Conservation (phyloP, 2,113 vertebrate species). For the Odontophorus gujanensis region DNA sequence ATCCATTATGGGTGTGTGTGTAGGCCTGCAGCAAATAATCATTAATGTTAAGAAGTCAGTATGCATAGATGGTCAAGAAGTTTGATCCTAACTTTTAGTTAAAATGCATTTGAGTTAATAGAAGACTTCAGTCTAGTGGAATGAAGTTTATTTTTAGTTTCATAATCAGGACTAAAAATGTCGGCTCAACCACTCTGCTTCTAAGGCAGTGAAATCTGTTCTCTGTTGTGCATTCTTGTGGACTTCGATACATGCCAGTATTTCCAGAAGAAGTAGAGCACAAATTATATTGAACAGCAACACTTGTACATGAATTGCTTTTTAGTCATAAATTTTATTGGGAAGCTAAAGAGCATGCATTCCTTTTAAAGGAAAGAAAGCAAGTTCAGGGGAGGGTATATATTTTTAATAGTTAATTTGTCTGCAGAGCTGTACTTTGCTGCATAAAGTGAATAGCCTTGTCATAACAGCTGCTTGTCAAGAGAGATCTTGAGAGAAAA, state of each 20-base stretch:
- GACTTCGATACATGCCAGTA: neutral
- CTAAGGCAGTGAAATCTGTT: neutral
- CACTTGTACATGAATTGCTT: slow-evolving; percentile 5
- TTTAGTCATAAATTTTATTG: slow-evolving; percentile 30
- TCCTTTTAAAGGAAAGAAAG: neutral
- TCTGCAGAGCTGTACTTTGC: slow-evolving; percentile 55
- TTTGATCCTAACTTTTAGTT: slow-evolving; percentile 19
- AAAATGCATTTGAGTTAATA: neutral
- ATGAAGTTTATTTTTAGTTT: neutral
- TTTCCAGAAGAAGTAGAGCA: neutral
- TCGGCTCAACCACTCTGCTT: neutral
- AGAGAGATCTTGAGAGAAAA: slow-evolving; percentile 72
- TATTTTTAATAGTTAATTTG: neutral
- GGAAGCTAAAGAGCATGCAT: neutral
- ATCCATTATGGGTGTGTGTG: neutral
- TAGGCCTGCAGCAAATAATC: slow-evolving; percentile 7
- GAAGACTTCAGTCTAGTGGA: neutral
- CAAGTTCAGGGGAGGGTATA: neutral
- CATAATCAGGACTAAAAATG: neutral
- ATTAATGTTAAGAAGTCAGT: slow-evolving; percentile 6
- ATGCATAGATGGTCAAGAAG: neutral
- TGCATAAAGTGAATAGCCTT: slow-evolving; percentile 57
- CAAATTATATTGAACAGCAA: neutral
- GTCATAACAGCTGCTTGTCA: slow-evolving; percentile 57
- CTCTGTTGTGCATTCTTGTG: slow-evolving; percentile 14